These are phyloP conservation scores for Zaprionus kolodkinae DNA, from an alignment of 1,140 invertebrate species.

Conservation along the genomic window DNA sequence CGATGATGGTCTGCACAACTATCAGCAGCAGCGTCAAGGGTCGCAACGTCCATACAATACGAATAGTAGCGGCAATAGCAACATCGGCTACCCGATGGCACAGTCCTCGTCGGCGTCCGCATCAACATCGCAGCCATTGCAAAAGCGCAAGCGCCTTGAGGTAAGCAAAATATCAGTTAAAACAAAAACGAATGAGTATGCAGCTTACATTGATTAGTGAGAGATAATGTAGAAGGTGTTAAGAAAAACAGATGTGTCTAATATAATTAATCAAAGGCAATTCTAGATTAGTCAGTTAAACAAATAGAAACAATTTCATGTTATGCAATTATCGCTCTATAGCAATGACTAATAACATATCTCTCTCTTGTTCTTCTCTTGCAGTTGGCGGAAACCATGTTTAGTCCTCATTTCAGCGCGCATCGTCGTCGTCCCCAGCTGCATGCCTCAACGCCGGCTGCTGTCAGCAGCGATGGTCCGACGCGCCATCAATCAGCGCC, in stretches of 20 bases:
- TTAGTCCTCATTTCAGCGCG: slow-evolving; percentile 30
- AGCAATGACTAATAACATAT: background rate
- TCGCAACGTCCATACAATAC: background rate
- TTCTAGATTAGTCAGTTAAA: too few relatives aligned
- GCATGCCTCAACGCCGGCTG: slow-evolving; percentile 56
- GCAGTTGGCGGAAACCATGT: slow-evolving; percentile 35
- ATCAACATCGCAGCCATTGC: slow-evolving; percentile 10
- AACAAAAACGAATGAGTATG: background rate
- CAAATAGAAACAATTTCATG: too few relatives aligned
- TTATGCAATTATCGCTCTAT: background rate
- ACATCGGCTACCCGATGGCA: background rate
- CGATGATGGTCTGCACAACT: slow-evolving; percentile 5
- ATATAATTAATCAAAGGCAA: too few relatives aligned
- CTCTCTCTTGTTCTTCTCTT: background rate
- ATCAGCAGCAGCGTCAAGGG: slow-evolving; percentile 9
- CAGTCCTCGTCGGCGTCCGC: background rate
- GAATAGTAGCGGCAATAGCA: background rate
- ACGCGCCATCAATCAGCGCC: slow-evolving; percentile 19
- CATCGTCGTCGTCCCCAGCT: slow-evolving; percentile 49
- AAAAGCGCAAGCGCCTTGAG: slow-evolving; percentile 35
- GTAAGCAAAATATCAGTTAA: slow-evolving; percentile 8
- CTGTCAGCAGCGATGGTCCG: slow-evolving; percentile 1
- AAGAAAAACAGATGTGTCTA: background rate
- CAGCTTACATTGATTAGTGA: background rate
- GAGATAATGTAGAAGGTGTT: background rate